Percentiles rank a stretch among this genome's conserved stretches.
Conservation (phyloP, 2,113 vertebrate genomes). For the Cairina moschata region DNA sequence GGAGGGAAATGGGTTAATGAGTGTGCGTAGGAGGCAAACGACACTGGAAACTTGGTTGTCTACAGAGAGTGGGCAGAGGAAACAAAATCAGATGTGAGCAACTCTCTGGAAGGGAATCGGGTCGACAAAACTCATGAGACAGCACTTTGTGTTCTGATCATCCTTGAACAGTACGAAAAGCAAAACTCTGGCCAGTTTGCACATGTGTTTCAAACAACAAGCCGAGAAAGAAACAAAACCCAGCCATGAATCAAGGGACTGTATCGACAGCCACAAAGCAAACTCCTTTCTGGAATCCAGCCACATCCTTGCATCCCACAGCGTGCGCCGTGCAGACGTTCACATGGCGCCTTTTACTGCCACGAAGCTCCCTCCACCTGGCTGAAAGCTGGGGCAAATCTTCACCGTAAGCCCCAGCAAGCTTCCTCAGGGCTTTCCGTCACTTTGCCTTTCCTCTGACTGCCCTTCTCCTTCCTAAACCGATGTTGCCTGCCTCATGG, state of each 20-base stretch:
- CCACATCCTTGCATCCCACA: slow-evolving; percentile 23
- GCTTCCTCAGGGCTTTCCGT: not conserved
- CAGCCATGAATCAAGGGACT: slow-evolving; percentile 53
- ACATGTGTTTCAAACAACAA: slow-evolving; percentile 56
- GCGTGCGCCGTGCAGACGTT: not conserved
- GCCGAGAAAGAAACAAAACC: slow-evolving; percentile 46
- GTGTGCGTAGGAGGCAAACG: slow-evolving; percentile 67
- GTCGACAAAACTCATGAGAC: slow-evolving; percentile 66
- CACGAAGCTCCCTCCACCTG: slow-evolving; percentile 21
- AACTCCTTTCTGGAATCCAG: slow-evolving; percentile 59
- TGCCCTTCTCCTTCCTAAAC: not conserved
- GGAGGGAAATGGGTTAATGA: slow-evolving; percentile 58
- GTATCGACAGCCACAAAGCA: slow-evolving; percentile 32
- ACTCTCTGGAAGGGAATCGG: slow-evolving; percentile 62
- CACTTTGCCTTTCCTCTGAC: not conserved
- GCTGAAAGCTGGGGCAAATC: slow-evolving; percentile 38
- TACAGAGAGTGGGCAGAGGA: slow-evolving; percentile 76
- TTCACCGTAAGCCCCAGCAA: not conserved
- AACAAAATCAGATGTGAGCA: slow-evolving; percentile 76
- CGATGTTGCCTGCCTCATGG: fast-evolving
- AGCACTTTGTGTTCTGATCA: slow-evolving; percentile 48
- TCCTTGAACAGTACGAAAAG: slow-evolving; percentile 22
- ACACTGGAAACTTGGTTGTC: slow-evolving; percentile 76
- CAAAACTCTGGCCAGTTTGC: slow-evolving; percentile 50
- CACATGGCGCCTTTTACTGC: not conserved